phyloP scores from a whole-genome alignment of 2,797 vertebrate genomes.

The Oreortyx pictus region DNA sequence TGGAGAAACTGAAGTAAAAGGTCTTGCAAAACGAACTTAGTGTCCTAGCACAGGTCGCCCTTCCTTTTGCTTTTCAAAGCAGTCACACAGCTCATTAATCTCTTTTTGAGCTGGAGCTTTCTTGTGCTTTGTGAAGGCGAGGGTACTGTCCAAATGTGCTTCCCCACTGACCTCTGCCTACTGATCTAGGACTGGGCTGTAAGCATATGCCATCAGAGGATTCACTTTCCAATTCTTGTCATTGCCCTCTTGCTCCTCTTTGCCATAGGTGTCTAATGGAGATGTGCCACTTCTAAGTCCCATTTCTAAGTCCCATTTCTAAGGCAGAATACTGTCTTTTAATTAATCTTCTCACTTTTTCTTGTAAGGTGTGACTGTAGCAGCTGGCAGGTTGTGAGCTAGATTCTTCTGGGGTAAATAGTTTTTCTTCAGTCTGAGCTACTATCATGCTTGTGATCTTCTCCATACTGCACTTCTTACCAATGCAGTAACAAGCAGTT shows the following conservation, averaged over 20 bases:
- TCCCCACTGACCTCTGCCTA: background rate
- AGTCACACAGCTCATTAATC: background rate
- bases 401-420: background rate
- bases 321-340: background rate
- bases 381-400: background rate
- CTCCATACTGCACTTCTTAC: background rate
- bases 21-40: background rate
- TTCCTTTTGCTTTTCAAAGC: background rate
- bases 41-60: background rate
- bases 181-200: background rate
- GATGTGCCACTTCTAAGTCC: background rate
- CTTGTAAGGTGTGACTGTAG: background rate
- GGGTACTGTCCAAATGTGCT: background rate
- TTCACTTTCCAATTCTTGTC: background rate
- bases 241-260: background rate
- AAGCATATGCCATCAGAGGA: background rate
- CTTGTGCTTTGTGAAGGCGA: background rate
- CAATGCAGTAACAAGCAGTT: slow-evolving; percentile 32
- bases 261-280: background rate
- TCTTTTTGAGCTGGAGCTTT: background rate
- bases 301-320: background rate
- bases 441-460: slow-evolving; percentile 1
- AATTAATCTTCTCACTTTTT: background rate
- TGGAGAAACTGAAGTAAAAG: background rate
- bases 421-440: slow-evolving; percentile 26